Evolutionary conservation across 2,797 vertebrate genomes (phyloP).

Genomic region (Echeneis naucrates): DNA sequence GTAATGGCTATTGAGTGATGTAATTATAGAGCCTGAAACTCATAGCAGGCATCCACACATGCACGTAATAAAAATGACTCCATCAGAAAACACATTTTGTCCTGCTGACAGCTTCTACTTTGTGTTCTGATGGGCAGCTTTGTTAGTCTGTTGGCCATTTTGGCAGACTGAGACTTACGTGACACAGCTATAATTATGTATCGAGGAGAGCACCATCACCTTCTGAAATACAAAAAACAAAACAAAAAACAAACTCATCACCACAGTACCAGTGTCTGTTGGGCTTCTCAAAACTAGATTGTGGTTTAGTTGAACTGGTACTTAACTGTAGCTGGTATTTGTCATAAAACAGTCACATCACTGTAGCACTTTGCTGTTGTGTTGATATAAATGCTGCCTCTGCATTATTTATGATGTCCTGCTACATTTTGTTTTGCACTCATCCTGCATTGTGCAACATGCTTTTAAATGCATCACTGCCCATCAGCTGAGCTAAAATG

Average conservation of each 20-base stretch:
- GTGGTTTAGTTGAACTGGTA: neutral
- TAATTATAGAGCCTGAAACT: conserved; percentile 10
- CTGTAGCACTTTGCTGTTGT: conserved; percentile 4
- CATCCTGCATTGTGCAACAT: conserved; percentile 1
- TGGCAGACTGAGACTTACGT: conserved; percentile 12
- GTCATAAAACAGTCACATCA: neutral
- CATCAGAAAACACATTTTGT: conserved; percentile 1
- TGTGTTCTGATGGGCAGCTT: conserved; percentile 19
- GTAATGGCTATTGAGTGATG: conserved; percentile 9
- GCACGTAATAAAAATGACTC: conserved; percentile 14
- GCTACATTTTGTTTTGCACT: neutral
- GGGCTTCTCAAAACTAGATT: neutral
- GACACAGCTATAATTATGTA: conserved; percentile 47
- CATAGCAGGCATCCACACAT: neutral
- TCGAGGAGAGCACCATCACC: conserved; percentile 20
- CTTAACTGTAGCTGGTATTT: neutral
- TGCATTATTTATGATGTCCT: conserved; percentile 28
- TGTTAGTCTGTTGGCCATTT: conserved; percentile 31
- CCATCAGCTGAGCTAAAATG: neutral
- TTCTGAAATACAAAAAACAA: conserved; percentile 40
- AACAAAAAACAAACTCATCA: too few relatives aligned
- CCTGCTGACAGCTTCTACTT: conserved; percentile 17
- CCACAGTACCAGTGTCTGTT: neutral
- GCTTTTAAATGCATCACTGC: conserved; percentile 4
- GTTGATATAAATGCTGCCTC: neutral